These are phyloP conservation scores for Trichomalopsis sarcophagae DNA, from an alignment of 1,140 invertebrate genomes.

Conservation along the genomic window DNA sequence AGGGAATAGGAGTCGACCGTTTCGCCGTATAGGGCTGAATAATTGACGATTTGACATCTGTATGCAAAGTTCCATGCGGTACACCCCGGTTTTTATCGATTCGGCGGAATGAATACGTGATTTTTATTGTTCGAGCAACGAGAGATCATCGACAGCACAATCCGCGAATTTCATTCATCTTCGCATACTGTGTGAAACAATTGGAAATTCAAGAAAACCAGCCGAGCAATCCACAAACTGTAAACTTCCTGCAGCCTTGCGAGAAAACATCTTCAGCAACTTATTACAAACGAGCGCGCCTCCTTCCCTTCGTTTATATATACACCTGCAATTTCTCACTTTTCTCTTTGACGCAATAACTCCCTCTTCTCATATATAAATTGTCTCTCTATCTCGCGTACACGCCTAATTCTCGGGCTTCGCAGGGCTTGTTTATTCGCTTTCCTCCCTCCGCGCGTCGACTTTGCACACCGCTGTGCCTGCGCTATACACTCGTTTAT, in stretches of 20 bases:
- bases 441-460: background rate
- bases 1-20: background rate
- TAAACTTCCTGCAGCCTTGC: background rate
- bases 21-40: background rate
- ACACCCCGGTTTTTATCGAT: too few relatives aligned
- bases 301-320: background rate
- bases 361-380: background rate
- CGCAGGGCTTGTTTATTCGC: slow-evolving; percentile 15
- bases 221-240: background rate
- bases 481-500: background rate
- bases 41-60: slow-evolving; percentile 1
- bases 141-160: too few relatives aligned
- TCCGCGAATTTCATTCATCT: too few relatives aligned
- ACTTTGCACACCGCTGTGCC: background rate
- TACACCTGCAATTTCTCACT: slow-evolving; percentile 8
- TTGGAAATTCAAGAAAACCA: background rate
- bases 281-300: background rate
- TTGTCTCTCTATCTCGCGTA: background rate
- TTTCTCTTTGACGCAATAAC: slow-evolving; percentile 22
- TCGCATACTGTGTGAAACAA: too few relatives aligned
- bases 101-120: too few relatives aligned
- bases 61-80: background rate
- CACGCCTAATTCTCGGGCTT: slow-evolving; percentile 5
- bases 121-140: too few relatives aligned
- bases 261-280: background rate